Conservation (phyloP, 2,113 vertebrate species). For the Dicrurus megarhynchus region DNA sequence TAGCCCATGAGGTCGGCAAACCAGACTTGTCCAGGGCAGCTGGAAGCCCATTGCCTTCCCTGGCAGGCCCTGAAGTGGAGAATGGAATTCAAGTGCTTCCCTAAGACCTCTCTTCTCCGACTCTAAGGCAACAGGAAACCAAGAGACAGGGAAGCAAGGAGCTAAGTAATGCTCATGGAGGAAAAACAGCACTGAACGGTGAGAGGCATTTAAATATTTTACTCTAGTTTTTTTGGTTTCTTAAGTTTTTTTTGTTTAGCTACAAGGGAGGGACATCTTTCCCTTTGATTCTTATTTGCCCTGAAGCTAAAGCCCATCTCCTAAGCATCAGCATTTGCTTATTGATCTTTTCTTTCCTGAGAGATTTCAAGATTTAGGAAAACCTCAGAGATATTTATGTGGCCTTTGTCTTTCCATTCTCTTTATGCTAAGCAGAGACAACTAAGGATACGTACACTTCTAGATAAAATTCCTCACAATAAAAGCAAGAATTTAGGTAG, state of each 20-base stretch:
- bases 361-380: background rate
- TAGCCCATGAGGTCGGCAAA: slow-evolving; percentile 23
- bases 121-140: background rate
- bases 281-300: background rate
- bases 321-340: background rate
- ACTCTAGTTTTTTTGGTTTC: background rate
- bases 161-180: background rate
- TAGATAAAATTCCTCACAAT: background rate
- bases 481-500: background rate
- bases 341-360: background rate
- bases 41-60: slow-evolving; percentile 8
- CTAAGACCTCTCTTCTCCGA: background rate
- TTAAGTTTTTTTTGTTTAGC: background rate
- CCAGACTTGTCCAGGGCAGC: background rate
- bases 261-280: background rate
- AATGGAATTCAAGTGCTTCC: background rate
- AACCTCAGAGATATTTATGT: background rate
- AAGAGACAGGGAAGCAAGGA: background rate
- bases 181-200: background rate
- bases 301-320: background rate
- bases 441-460: background rate
- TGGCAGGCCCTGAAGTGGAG: background rate
- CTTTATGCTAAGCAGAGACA: background rate
- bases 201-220: background rate
- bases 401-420: background rate